A percentile compares a stretch with the other conserved stretches of the same genome.
Evolutionary conservation across 1,140 invertebrate species (phyloP).

Genomic region (Drosophila neocordata): DNA sequence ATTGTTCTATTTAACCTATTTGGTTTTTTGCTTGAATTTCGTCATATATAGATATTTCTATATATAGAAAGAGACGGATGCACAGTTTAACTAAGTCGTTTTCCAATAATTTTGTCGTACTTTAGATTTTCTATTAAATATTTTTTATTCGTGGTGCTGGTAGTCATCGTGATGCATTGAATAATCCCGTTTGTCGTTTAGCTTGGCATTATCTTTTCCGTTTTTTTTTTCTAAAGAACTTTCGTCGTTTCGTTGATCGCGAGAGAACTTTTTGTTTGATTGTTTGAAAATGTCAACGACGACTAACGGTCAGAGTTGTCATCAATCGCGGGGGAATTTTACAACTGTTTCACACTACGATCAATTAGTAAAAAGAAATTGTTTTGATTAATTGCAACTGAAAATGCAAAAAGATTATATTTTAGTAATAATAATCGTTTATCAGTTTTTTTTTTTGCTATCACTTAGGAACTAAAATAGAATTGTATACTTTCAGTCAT

Average conservation of each 20-base stretch:
- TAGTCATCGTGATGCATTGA: constrained; percentile 69
- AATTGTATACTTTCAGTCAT: too few species aligned
- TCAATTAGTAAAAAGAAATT: background rate
- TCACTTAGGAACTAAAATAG: too few species aligned
- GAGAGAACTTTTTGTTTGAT: constrained; percentile 29
- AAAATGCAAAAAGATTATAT: too few species aligned
- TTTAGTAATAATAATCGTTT: too few species aligned
- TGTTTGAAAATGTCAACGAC: constrained; percentile 51
- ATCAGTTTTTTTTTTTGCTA: too few species aligned
- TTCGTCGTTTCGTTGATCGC: constrained; percentile 14
- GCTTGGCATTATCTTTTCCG: constrained; percentile 49
- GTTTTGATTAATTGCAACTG: too few species aligned
- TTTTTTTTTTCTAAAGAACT: constrained; percentile 4
- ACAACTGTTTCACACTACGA: background rate
- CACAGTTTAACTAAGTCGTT: constrained; percentile 56
- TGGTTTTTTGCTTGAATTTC: constrained; percentile 47
- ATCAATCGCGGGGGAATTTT: background rate
- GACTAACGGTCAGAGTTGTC: constrained; percentile 41
- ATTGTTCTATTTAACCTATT: constrained; percentile 73
- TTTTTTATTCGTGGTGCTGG: constrained; percentile 44
- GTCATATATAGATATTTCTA: constrained; percentile 72
- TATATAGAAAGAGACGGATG: constrained; percentile 55
- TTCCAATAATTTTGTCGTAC: constrained; percentile 27
- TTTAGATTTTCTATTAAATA: constrained; percentile 32
- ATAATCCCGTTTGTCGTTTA: constrained; percentile 67